Evolutionary conservation across 2,797 vertebrate genomes (phyloP).

Genomic region (Tadarida brasiliensis): DNA sequence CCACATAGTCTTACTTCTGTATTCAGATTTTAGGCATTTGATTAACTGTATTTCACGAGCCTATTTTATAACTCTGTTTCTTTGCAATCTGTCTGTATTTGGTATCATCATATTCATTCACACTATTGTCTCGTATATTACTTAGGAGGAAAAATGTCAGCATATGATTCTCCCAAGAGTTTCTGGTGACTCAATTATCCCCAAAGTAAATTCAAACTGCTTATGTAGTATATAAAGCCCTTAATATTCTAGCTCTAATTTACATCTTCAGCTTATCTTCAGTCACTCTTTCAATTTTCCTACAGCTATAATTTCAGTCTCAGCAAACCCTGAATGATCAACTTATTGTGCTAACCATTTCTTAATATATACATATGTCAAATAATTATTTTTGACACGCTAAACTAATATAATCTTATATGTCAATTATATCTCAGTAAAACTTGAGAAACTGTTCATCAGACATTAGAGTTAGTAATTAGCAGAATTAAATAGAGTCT

Average conservation of each 20-base stretch:
- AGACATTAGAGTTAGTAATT: neutral
- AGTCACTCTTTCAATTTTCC: neutral
- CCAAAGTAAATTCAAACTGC: neutral
- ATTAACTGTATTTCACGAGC: neutral
- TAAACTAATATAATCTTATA: neutral
- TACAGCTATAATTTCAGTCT: neutral
- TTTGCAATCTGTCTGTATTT: neutral
- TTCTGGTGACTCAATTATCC: neutral
- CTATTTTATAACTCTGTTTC: neutral
- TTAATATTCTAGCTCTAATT: neutral
- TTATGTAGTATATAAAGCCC: neutral
- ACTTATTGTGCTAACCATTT: neutral
- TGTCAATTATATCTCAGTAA: neutral
- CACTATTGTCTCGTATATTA: neutral
- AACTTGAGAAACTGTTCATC: neutral
- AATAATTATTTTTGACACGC: neutral
- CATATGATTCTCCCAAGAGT: neutral
- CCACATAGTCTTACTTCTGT: neutral
- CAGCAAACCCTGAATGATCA: neutral
- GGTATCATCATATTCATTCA: neutral
- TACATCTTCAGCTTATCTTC: neutral
- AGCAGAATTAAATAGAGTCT: neutral
- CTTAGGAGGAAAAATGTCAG: neutral
- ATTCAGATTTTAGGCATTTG: neutral
- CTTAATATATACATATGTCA: neutral